phyloP scores from a whole-genome alignment of 2,113 vertebrate species.

The Morone chrysops region DNA sequence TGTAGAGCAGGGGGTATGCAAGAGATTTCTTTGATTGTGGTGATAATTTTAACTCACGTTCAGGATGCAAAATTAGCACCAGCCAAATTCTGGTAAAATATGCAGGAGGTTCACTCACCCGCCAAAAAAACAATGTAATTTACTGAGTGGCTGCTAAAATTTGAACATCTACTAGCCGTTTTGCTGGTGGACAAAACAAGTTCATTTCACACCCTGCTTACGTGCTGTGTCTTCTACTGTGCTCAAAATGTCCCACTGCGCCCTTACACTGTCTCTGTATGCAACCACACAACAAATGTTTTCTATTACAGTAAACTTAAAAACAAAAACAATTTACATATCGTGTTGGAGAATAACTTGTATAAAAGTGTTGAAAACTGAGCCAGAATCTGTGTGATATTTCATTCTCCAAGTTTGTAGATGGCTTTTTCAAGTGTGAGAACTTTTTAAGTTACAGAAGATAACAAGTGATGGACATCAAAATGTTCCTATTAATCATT shows the following conservation, averaged over 20 bases:
- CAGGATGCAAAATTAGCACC: too few relatives aligned
- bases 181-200: too few relatives aligned
- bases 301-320: background rate
- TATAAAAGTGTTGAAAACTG: background rate
- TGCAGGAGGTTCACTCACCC: too few relatives aligned
- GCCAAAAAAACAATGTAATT: too few relatives aligned
- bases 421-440: background rate
- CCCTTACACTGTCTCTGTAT: background rate
- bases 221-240: background rate
- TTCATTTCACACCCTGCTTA: too few relatives aligned
- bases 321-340: background rate
- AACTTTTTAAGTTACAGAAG: background rate
- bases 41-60: too few relatives aligned
- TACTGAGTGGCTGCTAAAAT: too few relatives aligned
- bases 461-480: background rate
- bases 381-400: background rate
- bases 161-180: too few relatives aligned
- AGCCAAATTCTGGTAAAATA: too few relatives aligned
- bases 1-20: too few relatives aligned
- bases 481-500: slow-evolving; percentile 7
- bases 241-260: background rate
- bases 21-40: too few relatives aligned
- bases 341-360: background rate
- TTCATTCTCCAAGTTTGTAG: background rate
- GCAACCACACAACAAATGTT: slow-evolving; percentile 2